Conservation (phyloP, 2,888 invertebrate genomes). For the Phortica magna region DNA sequence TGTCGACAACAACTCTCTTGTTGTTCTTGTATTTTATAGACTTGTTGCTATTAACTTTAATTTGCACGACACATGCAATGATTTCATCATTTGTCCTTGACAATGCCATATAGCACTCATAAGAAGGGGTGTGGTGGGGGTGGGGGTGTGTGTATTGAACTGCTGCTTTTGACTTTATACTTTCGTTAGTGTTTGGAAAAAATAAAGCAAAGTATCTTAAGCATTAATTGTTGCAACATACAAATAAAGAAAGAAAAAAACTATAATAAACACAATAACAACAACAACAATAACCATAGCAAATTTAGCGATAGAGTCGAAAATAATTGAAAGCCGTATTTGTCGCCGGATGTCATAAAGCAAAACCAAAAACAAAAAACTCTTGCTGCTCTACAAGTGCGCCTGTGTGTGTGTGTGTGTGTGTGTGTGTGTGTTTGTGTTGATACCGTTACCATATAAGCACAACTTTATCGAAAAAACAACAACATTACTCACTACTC, state of each 20-base stretch:
- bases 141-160: too few relatives aligned
- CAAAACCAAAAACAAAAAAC: not conserved
- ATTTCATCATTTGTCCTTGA: slow-evolving; percentile 8
- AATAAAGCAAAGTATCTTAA: not conserved
- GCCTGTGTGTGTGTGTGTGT: not conserved
- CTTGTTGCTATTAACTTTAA: too few relatives aligned
- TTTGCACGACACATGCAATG: too few relatives aligned
- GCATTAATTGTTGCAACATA: not conserved
- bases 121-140: too few relatives aligned
- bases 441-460: not conserved
- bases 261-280: not conserved
- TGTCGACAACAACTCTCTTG: too few relatives aligned
- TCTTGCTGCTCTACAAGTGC: not conserved
- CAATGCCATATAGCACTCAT: not conserved
- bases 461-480: not conserved
- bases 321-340: not conserved
- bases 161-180: not conserved
- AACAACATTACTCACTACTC: not conserved
- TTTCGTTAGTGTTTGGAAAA: not conserved
- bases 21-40: too few relatives aligned
- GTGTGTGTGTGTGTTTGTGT: not conserved
- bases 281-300: not conserved
- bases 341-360: slow-evolving; percentile 19
- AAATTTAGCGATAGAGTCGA: not conserved
- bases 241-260: not conserved